Evolutionary conservation across 2,888 invertebrate genomes (phyloP).

Genomic region (Hypsopygia costalis): DNA sequence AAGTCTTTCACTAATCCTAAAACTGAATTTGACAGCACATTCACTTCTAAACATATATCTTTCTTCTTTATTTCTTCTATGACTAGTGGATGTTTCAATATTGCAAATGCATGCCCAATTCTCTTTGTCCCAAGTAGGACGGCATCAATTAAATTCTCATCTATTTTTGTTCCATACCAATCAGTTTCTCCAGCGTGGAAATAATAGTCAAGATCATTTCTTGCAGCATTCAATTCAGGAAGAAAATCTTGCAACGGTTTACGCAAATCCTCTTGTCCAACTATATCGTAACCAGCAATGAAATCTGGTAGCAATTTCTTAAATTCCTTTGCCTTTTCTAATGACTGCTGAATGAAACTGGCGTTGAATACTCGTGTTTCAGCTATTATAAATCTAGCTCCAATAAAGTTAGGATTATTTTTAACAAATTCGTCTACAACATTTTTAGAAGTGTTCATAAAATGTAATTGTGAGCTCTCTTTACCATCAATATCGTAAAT

Average conservation of each 20-base stretch:
- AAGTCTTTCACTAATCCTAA: slow-evolving; percentile 70
- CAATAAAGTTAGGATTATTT: background rate
- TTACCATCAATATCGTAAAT: background rate
- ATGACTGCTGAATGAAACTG: background rate
- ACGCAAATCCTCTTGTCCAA: slow-evolving; percentile 15
- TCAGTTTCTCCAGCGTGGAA: background rate
- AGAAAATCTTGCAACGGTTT: slow-evolving; percentile 80
- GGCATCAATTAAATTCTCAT: slow-evolving; percentile 73
- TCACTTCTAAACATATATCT: slow-evolving; percentile 83
- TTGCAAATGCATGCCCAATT: slow-evolving; percentile 85
- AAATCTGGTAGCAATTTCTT: slow-evolving; percentile 66
- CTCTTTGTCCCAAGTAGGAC: slow-evolving; percentile 82
- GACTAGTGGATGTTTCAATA: slow-evolving; percentile 83
- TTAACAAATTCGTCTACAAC: background rate
- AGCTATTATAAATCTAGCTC: background rate
- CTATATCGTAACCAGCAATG: slow-evolving; percentile 46
- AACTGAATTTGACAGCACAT: slow-evolving; percentile 87
- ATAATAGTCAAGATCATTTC: slow-evolving; percentile 57
- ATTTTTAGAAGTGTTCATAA: background rate
- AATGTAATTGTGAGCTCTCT: background rate
- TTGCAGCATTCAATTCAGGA: slow-evolving; percentile 79
- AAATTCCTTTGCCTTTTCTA: background rate
- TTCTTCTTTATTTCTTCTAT: slow-evolving; percentile 66
- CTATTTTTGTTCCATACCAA: background rate
- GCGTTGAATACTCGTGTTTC: background rate